A percentile compares a stretch with the other conserved stretches of the same genome.
Evolutionary conservation across 2,888 invertebrate genomes (phyloP).

Genomic region (Meghimatium bilineatum): DNA sequence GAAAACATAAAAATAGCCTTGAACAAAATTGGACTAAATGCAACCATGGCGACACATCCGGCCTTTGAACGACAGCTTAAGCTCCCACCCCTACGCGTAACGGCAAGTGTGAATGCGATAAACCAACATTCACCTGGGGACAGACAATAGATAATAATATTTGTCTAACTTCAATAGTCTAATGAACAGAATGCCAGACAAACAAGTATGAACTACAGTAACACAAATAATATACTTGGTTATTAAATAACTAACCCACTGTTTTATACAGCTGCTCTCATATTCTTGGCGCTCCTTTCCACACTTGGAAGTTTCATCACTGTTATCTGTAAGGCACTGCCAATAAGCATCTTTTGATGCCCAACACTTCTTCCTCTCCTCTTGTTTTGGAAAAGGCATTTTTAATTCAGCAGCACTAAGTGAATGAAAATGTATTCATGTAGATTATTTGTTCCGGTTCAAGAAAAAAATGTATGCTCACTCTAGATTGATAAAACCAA

Average conservation of each 20-base stretch:
- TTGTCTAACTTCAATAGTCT: too few species aligned
- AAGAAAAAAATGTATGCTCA: not conserved
- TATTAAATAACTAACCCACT: conserved; percentile 70
- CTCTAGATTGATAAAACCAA: not conserved
- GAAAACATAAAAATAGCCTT: too few species aligned
- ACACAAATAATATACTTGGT: not conserved
- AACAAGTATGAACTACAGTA: too few species aligned
- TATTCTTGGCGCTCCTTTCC: conserved; percentile 80
- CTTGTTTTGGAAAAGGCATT: conserved; percentile 65
- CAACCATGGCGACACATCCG: too few species aligned
- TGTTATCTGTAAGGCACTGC: conserved; percentile 86
- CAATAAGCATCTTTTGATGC: conserved; percentile 90
- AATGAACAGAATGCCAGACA: too few species aligned
- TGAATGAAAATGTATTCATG: not conserved
- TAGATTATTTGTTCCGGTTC: not conserved
- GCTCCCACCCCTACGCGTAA: too few species aligned
- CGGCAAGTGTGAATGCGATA: too few species aligned
- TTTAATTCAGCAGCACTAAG: not conserved
- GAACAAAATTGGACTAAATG: too few species aligned
- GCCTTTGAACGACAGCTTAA: too few species aligned
- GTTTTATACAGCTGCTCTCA: conserved; percentile 71
- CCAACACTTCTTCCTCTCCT: conserved; percentile 87
- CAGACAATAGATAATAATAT: too few species aligned
- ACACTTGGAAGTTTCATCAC: conserved; percentile 81
- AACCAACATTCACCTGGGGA: too few species aligned